Percentiles rank a stretch among this genome's conserved stretches.
Conservation (phyloP, 2,797 vertebrate genomes). For the Mormyrus hasselquistii region DNA sequence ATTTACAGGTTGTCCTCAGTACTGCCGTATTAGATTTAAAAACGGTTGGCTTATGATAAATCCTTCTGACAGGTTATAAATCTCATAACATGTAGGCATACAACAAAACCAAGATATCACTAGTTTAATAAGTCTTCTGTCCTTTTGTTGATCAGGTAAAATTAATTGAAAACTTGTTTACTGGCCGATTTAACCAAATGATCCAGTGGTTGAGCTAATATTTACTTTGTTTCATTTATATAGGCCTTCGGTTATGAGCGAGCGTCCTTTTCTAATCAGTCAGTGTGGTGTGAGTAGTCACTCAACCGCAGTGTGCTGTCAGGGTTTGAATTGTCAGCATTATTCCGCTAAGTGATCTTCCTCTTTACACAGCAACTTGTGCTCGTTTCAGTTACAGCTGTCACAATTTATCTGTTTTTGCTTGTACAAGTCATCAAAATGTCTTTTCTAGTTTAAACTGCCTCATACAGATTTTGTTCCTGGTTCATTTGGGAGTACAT, state of each 20-base stretch:
- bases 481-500: neutral
- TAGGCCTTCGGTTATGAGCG: neutral
- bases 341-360: neutral
- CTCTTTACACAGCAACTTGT: neutral
- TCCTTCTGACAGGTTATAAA: neutral
- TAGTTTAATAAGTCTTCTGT: neutral
- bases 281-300: neutral
- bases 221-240: conserved; percentile 14
- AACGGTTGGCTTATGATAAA: neutral
- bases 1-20: neutral
- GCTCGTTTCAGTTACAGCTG: neutral
- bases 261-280: neutral
- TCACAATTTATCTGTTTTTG: neutral
- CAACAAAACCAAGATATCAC: neutral
- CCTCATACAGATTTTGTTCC: neutral
- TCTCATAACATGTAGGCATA: neutral
- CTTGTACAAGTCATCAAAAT: neutral
- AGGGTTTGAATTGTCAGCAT: neutral
- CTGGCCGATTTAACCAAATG: neutral
- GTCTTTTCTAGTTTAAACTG: neutral
- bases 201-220: neutral
- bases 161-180: neutral
- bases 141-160: neutral
- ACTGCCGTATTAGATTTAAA: neutral
- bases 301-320: neutral